Evolutionary conservation across 2,113 vertebrate genomes (phyloP).

Genomic region (Stictonetta naevosa): DNA sequence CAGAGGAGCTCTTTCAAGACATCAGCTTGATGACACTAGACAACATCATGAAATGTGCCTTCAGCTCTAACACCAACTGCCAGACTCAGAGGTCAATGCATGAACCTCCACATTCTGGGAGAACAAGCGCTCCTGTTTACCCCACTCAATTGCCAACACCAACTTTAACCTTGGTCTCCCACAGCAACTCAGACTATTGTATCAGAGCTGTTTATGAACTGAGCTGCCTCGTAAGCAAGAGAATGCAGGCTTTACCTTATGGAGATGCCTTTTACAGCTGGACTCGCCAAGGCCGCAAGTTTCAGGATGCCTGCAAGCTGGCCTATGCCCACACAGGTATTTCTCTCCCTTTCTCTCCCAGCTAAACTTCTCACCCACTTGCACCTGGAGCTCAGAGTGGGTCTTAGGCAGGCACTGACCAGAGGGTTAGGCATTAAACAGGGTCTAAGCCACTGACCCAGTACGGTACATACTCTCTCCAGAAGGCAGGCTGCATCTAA

Average conservation of each 20-base stretch:
- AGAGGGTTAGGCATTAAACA: neutral
- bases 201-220: conserved; percentile 85
- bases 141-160: neutral
- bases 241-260: conserved; percentile 74
- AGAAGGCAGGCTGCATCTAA: neutral
- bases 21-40: conserved; percentile 91
- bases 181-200: conserved; percentile 77
- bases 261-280: conserved; percentile 78
- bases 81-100: conserved; percentile 81
- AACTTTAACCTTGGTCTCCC: neutral
- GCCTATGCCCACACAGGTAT: conserved; percentile 84
- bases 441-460: neutral
- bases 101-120: neutral
- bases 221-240: conserved; percentile 53
- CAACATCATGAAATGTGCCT: conserved; percentile 88
- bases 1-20: conserved; percentile 84
- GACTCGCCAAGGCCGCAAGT: conserved; percentile 75
- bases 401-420: neutral
- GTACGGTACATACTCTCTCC: neutral
- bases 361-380: neutral
- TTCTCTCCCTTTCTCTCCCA: neutral
- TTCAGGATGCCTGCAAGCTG: conserved; percentile 71
- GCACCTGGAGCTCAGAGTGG: neutral
- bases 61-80: conserved; percentile 81
- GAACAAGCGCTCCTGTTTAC: neutral